These are phyloP conservation scores for Channa maculata DNA, from an alignment of 2,113 vertebrate species.

Conservation along the genomic window DNA sequence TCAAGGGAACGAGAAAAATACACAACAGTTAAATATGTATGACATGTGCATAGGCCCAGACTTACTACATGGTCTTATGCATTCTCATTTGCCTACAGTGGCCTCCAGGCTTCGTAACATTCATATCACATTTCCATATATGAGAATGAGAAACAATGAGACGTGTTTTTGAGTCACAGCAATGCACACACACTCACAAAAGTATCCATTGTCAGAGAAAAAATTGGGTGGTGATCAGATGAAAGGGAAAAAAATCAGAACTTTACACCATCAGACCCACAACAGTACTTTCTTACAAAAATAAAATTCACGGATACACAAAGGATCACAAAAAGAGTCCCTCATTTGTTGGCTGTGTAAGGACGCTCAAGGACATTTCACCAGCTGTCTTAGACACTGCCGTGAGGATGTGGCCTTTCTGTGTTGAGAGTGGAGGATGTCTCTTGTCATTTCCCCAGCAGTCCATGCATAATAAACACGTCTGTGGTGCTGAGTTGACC, in stretches of 20 bases:
- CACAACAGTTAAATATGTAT: background rate
- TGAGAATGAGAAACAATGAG: background rate
- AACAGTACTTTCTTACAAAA: slow-evolving; percentile 6
- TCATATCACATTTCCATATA: background rate
- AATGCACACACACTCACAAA: background rate
- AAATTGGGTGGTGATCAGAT: background rate
- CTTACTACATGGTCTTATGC: background rate
- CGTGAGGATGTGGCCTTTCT: slow-evolving; percentile 48
- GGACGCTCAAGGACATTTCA: slow-evolving; percentile 72
- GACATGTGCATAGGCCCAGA: background rate
- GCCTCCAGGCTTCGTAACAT: background rate
- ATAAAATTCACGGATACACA: slow-evolving; percentile 2
- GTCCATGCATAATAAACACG: slow-evolving; percentile 75
- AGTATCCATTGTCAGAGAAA: background rate
- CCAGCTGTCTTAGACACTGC: slow-evolving; percentile 60
- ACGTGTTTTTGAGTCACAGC: background rate
- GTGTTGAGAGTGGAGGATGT: slow-evolving; percentile 57
- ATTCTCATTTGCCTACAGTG: background rate
- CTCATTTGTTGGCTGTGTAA: slow-evolving; percentile 46
- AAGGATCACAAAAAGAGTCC: slow-evolving; percentile 8
- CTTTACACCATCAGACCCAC: slow-evolving; percentile 1
- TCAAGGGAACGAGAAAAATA: background rate
- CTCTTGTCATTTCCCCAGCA: slow-evolving; percentile 67
- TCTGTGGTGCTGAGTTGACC: slow-evolving; percentile 68
- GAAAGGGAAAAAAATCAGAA: background rate